A percentile compares a stretch with the other conserved stretches of the same genome.
Evolutionary conservation across 2,797 vertebrate genomes (phyloP).

Genomic region (Myripristis jacobus): DNA sequence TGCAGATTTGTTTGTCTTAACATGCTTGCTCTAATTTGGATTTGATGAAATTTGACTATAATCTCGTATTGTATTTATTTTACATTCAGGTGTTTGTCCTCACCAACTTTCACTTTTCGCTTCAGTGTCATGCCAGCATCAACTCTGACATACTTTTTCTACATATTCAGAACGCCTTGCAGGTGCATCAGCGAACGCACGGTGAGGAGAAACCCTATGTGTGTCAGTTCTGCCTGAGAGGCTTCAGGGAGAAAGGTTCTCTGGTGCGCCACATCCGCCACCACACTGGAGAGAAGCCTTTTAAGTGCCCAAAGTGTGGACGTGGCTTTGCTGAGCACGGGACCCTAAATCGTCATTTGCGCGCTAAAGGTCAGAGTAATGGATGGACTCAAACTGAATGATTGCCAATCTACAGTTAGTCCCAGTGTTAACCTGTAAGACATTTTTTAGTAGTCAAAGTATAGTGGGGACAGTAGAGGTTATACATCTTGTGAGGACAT

Average conservation of each 20-base stretch:
- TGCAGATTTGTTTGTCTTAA: neutral
- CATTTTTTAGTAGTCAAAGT: too few relatives aligned
- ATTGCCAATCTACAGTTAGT: too few relatives aligned
- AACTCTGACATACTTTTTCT: neutral
- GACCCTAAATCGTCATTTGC: conserved; percentile 94
- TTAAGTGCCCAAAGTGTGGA: conserved; percentile 92
- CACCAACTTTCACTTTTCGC: neutral
- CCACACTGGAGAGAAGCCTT: conserved; percentile 97
- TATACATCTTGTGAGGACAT: neutral
- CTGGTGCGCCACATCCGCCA: conserved; percentile 95
- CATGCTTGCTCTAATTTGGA: neutral
- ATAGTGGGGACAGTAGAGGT: neutral
- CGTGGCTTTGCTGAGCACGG: conserved; percentile 97
- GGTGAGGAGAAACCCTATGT: conserved; percentile 92
- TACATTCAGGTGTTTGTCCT: neutral
- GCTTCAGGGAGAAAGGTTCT: conserved; percentile 96
- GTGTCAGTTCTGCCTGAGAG: conserved; percentile 91
- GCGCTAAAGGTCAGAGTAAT: conserved; percentile 90
- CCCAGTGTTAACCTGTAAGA: too few relatives aligned
- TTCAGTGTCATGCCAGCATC: too few relatives aligned
- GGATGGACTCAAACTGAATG: neutral
- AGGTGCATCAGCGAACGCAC: conserved; percentile 96
- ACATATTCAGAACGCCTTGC: conserved; percentile 90
- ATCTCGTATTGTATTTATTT: neutral
- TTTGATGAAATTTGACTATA: neutral